Evolutionary conservation across 2,113 vertebrate species (phyloP), one percentile per base, ranked within the genome.

Genomic region (Otis tarda): DNA sequence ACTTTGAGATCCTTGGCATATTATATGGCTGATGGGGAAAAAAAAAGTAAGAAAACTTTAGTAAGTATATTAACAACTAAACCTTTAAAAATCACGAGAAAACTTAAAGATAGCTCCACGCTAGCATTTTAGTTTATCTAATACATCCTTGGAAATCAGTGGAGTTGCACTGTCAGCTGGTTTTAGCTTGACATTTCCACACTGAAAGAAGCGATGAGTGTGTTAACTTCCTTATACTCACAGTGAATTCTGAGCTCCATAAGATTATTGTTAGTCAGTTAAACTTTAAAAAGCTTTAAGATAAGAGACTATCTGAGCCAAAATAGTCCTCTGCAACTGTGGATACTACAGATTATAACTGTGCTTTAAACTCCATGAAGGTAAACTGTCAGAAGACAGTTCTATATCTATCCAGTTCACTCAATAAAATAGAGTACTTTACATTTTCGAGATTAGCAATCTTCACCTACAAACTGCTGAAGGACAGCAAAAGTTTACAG

Each of bases 251-350:
- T 81, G 81, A 70, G 69, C 47, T 86, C 64, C 25, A 4, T 45
- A 71, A 74, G 50, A 21, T 85, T 94, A 71, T 41, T 86, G 65
- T 90, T 95, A 94, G 83, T 41, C 91, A 89, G 90, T 94, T 90
- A 73, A 90, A 90, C 55, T 96, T 78, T 78, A 67, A 96, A 97
- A 87, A 64, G 24, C 64, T 92, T 73, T 64, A 30, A 82, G 60
- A 78, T 93, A 92, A 89, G 37, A 86, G 59, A 78, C 87, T 45
- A 90, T 86, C 83, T 64, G 39, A 85, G 41, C 8, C 37, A 25
- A 76, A 93, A 64, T 56, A 73, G 53, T 55, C 37, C 63, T 90
- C 52, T 77, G 65, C 5, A 30, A 83, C 49, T 11, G 19, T 74
- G 43, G 20, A 27, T 69, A 77, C 56, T 83, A 19, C 43, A 67